These are phyloP conservation scores for Hydrozoanthus gracilis DNA, from an alignment of 92 coral and sea anemone species.

Conservation along the genomic window DNA sequence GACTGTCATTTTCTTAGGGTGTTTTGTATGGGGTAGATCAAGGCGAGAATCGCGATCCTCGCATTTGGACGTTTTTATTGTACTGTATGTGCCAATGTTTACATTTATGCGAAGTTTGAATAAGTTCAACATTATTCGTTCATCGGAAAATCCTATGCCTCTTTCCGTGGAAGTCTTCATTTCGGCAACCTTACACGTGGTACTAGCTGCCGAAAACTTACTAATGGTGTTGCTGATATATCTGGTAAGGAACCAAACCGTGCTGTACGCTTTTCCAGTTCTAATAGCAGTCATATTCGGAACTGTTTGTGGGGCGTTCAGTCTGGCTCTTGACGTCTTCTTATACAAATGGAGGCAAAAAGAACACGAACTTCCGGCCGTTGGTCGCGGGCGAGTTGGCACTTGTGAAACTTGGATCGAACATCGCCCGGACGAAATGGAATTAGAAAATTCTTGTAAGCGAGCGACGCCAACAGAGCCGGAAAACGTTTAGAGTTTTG, in stretches of 20 bases:
- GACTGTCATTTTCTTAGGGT: slow-evolving; percentile 22
- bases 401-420: slow-evolving; percentile 31
- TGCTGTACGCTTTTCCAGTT: slow-evolving; percentile 21
- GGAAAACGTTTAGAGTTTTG: background rate
- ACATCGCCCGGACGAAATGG: slow-evolving; percentile 3
- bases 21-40: slow-evolving; percentile 27
- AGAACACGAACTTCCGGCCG: slow-evolving; percentile 25
- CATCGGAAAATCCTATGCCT: slow-evolving; percentile 30
- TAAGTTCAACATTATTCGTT: slow-evolving; percentile 35
- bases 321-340: slow-evolving; percentile 26
- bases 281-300: slow-evolving; percentile 26
- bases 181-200: slow-evolving; percentile 22
- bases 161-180: slow-evolving; percentile 25
- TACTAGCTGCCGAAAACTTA: slow-evolving; percentile 13
- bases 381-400: slow-evolving; percentile 40
- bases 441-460: background rate
- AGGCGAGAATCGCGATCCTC: slow-evolving; percentile 30
- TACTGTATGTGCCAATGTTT: slow-evolving; percentile 33
- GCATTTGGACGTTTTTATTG: slow-evolving; percentile 38
- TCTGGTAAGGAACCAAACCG: background rate
- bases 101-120: slow-evolving; percentile 46
- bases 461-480: background rate
- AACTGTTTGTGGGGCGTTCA: slow-evolving; percentile 31
- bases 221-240: slow-evolving; percentile 24
- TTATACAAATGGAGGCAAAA: slow-evolving; percentile 37